A percentile compares a stretch with the other conserved stretches of the same genome.
Conservation (phyloP, 2,888 invertebrate genomes). For the Acleris laterana region DNA sequence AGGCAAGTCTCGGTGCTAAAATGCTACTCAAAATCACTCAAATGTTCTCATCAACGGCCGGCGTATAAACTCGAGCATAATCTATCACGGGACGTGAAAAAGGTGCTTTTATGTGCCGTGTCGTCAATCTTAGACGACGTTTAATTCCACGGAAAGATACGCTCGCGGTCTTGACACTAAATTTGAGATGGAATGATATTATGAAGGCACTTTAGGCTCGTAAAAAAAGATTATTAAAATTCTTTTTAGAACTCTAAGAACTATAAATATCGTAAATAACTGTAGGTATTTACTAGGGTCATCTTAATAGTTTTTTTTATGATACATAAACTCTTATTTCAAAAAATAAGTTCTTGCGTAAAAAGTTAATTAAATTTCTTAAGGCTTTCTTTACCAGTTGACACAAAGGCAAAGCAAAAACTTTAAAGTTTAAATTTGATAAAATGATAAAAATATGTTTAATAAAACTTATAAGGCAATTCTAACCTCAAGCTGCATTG, state of each 20-base stretch:
- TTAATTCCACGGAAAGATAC: slow-evolving; percentile 38
- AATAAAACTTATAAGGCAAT: no score
- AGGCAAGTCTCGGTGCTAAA: slow-evolving; percentile 27
- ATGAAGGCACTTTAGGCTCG: slow-evolving; percentile 22
- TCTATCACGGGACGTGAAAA: slow-evolving; percentile 36
- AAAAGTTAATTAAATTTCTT: no score
- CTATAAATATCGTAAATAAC: background rate
- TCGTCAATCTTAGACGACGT: slow-evolving; percentile 37
- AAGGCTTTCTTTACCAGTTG: no score
- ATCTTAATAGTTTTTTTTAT: no score
- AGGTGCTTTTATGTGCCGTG: slow-evolving; percentile 37
- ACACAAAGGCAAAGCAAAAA: no score
- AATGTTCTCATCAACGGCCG: slow-evolving; percentile 34
- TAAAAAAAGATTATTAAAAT: slow-evolving; percentile 10
- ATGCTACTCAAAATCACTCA: slow-evolving; percentile 35
- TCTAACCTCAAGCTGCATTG: no score
- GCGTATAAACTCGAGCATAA: slow-evolving; percentile 35
- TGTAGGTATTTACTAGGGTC: no score
- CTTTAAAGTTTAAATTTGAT: no score
- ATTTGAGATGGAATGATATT: slow-evolving; percentile 32
- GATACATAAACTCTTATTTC: no score
- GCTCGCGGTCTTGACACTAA: slow-evolving; percentile 35
- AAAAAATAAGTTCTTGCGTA: no score
- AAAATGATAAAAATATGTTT: no score
- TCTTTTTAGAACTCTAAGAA: background rate